Base-by-base conservation (phyloP, 1,140 invertebrate genomes). In the Pentalonia nigronervosa region DNA sequence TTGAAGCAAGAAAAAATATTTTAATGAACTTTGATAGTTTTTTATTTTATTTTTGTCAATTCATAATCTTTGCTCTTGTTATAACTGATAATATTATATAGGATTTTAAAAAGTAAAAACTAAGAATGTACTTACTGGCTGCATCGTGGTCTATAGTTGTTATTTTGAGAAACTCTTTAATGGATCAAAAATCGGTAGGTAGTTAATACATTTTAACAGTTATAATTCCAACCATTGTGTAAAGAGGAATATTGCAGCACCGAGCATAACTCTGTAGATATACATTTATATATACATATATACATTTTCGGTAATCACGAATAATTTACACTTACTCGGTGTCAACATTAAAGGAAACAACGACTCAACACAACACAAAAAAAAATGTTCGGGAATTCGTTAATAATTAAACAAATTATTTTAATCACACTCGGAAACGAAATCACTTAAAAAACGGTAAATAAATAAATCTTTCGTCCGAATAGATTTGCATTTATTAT, bases 401-500 rank as follows among this genome's bases (percentile, higher is more conserved):
- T 76, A 76, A 76, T 76, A 76, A 76, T 76, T 76, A 76, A 76
- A 76, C 1, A 11, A 76, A 76, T 76, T 76, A 76, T 76, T 76
- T 76, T 76, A 76, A 76, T 76, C n/a, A 34, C 60, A 34, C 60
- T 34, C n/a, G n/a, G 14, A 76, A 67, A 76, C n/a, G 60, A 76
- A 76, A 76, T 76, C 60, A 76, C 60, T 76, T 76, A 76, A 76
- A 76, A 76, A n/a, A 76, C 30, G 30, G 60, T 20, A 20, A 76
- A 76, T 76, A n/a, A 76, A 76, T 76, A 76, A 76, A 76, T 76
- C 60, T 76, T 76, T 76, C 30, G 60, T 17, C 60, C 30, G 14
- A 76, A 76, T 76, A 76, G 60, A 76, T 76, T 76, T 76, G 14
- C 60, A 76, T 76, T 76, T n/a, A 76, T 76, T 76, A 30, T 76